Percentiles rank a stretch among this genome's conserved stretches.
Conservation (phyloP, 2,888 invertebrate species). For the Nebria brevicollis region DNA sequence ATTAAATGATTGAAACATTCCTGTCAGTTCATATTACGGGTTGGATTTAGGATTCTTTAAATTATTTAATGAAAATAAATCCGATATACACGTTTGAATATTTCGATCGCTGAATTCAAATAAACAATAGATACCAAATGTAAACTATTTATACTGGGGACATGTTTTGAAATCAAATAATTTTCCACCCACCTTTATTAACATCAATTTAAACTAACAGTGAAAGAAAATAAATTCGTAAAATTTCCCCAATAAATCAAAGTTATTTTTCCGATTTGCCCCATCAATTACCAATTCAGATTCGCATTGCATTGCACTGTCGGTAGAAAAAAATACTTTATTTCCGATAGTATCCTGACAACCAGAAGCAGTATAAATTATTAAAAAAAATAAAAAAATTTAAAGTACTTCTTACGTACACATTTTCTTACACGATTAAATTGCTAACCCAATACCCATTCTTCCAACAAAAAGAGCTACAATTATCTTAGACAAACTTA, state of each 20-base stretch:
- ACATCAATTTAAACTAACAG: neutral
- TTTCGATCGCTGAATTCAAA: too few species aligned
- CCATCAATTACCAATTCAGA: slow-evolving; percentile 44
- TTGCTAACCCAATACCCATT: too few species aligned
- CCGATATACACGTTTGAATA: neutral
- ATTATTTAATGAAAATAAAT: neutral
- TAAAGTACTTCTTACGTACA: neutral
- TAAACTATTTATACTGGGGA: neutral
- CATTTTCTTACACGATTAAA: too few species aligned
- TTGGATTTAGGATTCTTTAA: neutral
- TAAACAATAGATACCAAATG: too few species aligned
- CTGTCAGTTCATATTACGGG: neutral
- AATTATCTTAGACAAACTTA: too few species aligned
- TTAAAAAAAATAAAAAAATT: neutral
- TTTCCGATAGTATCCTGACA: slow-evolving; percentile 25
- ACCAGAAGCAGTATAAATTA: slow-evolving; percentile 18
- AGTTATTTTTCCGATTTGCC: slow-evolving; percentile 20
- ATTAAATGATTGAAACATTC: neutral
- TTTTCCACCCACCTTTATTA: neutral
- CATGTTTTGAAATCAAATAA: neutral
- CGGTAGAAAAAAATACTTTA: neutral
- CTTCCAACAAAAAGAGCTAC: too few species aligned
- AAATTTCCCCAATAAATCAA: neutral
- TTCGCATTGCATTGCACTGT: slow-evolving; percentile 21
- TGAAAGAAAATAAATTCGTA: neutral